Percentiles rank a stretch among this genome's conserved stretches.
Evolutionary conservation across 2,888 invertebrate genomes (phyloP).

Genomic region (Caenorhabditis panamensis): DNA sequence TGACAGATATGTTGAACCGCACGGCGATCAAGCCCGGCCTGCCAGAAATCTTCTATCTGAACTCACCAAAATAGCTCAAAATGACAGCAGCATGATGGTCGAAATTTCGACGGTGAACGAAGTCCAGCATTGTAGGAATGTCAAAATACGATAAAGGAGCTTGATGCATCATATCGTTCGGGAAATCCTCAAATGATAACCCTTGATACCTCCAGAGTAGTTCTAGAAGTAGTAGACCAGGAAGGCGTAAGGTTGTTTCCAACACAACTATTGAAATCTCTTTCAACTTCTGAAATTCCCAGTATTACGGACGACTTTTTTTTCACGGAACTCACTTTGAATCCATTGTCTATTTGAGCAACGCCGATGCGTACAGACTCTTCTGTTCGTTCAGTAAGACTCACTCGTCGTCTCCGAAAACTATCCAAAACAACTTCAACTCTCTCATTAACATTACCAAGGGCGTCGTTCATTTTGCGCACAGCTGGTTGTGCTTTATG

Average conservation of each 20-base stretch:
- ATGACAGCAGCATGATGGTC: constrained; percentile 74
- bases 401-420: constrained; percentile 32
- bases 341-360: constrained; percentile 53
- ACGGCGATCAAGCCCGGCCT: no score
- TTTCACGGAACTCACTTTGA: constrained; percentile 37
- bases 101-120: constrained; percentile 75
- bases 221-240: constrained; percentile 74
- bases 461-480: constrained; percentile 29
- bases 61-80: constrained; percentile 73
- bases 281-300: constrained; percentile 53
- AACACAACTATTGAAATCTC: constrained; percentile 26
- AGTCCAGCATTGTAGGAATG: constrained; percentile 74
- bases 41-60: no score
- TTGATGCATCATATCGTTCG: constrained; percentile 64
- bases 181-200: constrained; percentile 69
- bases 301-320: no score
- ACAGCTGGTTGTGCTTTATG: background rate
- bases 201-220: constrained; percentile 76
- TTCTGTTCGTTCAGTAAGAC: constrained; percentile 43
- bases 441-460: constrained; percentile 16
- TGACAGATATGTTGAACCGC: no score
- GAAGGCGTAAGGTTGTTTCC: constrained; percentile 63
- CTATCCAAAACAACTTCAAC: constrained; percentile 12
- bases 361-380: constrained; percentile 39
- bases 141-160: constrained; percentile 69